A percentile compares a stretch with the other conserved stretches of the same genome.
Conservation (phyloP, 2,888 invertebrate genomes). For the Brassicogethes aeneus region DNA sequence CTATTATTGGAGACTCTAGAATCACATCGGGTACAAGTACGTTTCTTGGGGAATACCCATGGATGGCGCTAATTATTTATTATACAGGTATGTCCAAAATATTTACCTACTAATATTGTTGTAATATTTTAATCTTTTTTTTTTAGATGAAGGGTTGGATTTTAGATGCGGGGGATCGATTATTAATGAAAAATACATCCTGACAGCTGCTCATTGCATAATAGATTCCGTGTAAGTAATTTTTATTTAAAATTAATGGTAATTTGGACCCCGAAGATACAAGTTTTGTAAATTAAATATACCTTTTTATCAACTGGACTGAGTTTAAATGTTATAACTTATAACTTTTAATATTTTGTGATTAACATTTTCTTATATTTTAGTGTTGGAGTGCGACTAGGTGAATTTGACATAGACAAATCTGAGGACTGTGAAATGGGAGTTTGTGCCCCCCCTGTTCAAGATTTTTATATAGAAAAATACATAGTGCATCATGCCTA, state of each 20-base stretch:
- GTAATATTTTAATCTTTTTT: conserved; percentile 5
- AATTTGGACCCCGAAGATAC: background rate
- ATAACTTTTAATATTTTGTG: too few species aligned
- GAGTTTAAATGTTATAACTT: background rate
- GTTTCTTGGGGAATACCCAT: conserved; percentile 57
- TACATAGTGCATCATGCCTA: conserved; percentile 47
- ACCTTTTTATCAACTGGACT: background rate
- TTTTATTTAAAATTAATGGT: background rate
- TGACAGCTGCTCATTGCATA: conserved; percentile 54
- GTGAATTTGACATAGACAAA: conserved; percentile 48
- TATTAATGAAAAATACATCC: conserved; percentile 41
- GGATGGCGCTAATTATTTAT: conserved; percentile 67
- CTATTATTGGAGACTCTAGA: conserved; percentile 42
- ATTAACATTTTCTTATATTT: conserved; percentile 1
- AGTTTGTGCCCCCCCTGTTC: conserved; percentile 41
- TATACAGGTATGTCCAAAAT: conserved; percentile 19
- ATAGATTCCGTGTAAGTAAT: conserved; percentile 26
- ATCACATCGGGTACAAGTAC: conserved; percentile 55
- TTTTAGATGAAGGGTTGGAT: conserved; percentile 28
- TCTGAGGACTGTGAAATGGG: conserved; percentile 38
- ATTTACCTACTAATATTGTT: background rate
- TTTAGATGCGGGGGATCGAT: conserved; percentile 44
- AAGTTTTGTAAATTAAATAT: too few species aligned
- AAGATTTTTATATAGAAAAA: conserved; percentile 45
- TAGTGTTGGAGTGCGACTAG: conserved; percentile 52